Percentiles rank a stretch among this genome's conserved stretches.
These are phyloP conservation scores for Thripadectes ignobilis DNA, from an alignment of 2,797 vertebrate species.

Conservation along the genomic window DNA sequence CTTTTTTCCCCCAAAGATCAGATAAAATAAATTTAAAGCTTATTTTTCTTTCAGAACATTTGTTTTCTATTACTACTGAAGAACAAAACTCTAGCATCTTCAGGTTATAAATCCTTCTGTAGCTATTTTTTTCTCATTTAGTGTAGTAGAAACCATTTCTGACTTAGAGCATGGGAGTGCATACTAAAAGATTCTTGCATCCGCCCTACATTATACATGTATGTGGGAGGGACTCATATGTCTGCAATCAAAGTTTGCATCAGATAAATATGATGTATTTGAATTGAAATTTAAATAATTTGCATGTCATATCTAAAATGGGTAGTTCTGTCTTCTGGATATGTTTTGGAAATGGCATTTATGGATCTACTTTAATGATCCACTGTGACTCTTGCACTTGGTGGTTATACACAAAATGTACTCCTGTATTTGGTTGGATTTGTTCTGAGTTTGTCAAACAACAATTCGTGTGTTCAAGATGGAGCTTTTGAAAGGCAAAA, in stretches of 20 bases:
- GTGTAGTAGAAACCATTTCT: conserved; percentile 16
- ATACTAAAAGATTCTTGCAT: conserved; percentile 53
- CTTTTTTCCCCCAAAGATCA: neutral
- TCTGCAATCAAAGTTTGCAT: conserved; percentile 62
- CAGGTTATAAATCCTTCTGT: neutral
- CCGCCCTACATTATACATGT: conserved; percentile 33
- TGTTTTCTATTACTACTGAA: neutral
- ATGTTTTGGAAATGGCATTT: conserved; percentile 28
- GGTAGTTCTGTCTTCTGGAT: conserved; percentile 6
- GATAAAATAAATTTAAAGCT: neutral
- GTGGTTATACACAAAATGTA: neutral
- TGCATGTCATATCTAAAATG: conserved; percentile 13
- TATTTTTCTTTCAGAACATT: neutral
- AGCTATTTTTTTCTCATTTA: neutral
- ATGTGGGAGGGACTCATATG: conserved; percentile 15
- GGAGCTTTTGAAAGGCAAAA: conserved; percentile 24
- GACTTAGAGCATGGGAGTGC: conserved; percentile 30
- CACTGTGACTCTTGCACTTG: neutral
- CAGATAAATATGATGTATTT: conserved; percentile 28
- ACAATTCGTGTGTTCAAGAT: neutral
- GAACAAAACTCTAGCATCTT: neutral
- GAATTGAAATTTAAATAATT: conserved; percentile 35
- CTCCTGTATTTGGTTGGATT: neutral
- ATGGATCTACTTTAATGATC: conserved; percentile 44
- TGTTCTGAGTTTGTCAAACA: conserved; percentile 26